phyloP scores from a whole-genome alignment of 2,888 invertebrate genomes.

The Meganola albula region DNA sequence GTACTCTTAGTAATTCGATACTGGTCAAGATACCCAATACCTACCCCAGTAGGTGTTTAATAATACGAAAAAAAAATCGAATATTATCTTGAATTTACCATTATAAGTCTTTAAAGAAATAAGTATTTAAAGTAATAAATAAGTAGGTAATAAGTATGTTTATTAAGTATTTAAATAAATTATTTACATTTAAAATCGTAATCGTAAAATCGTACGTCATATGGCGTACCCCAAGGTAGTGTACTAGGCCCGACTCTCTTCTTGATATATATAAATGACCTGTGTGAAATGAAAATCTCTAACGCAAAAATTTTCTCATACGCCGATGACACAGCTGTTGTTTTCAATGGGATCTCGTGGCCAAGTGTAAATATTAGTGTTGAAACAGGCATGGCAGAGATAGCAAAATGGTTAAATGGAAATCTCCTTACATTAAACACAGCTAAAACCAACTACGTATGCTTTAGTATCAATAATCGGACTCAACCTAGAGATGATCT shows the following conservation, averaged over 20 bases:
- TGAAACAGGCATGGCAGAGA: constrained; percentile 4
- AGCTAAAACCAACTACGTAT: background rate
- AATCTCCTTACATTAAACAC: constrained; percentile 10
- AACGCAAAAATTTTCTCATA: constrained; percentile 7
- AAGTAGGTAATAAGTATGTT: no score
- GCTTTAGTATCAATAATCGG: background rate
- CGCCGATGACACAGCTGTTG: constrained; percentile 14
- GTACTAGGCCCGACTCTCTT: constrained; percentile 12
- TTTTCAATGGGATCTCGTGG: constrained; percentile 8
- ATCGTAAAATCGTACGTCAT: no score
- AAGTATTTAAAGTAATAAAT: no score
- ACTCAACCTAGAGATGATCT: background rate
- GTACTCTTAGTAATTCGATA: no score
- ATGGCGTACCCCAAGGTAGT: constrained; percentile 14
- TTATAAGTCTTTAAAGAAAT: no score
- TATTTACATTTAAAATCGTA: no score
- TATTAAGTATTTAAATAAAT: no score
- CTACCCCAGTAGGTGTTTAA: no score
- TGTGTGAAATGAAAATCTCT: background rate
- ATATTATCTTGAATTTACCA: no score
- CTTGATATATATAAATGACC: constrained; percentile 11
- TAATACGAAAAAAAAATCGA: no score
- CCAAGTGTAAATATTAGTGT: background rate
- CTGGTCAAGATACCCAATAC: no score
- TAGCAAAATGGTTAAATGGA: constrained; percentile 6